Evolutionary conservation across 2,113 vertebrate genomes (phyloP).

Genomic region (Pteruthius melanotis): DNA sequence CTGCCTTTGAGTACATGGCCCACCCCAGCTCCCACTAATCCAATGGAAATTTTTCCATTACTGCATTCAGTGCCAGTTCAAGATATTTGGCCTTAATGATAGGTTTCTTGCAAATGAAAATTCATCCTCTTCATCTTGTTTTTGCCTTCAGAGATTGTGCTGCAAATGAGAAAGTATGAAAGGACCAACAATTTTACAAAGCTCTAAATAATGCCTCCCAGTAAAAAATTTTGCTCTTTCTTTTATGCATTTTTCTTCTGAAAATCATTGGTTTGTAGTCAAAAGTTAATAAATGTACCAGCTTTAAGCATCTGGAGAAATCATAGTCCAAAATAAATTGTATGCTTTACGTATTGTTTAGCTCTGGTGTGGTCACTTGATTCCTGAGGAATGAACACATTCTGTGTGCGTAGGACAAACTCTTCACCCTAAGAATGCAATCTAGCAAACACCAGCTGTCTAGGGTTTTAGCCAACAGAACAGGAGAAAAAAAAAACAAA

Average conservation of each 20-base stretch:
- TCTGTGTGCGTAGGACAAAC: slow-evolving; percentile 48
- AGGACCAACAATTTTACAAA: neutral
- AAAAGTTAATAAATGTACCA: slow-evolving; percentile 52
- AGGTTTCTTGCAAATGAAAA: neutral
- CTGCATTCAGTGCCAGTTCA: neutral
- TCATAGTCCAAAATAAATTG: slow-evolving; percentile 65
- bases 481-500: neutral
- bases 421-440: slow-evolving; percentile 68
- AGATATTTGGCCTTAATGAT: neutral
- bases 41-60: neutral
- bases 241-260: slow-evolving; percentile 12
- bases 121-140: neutral
- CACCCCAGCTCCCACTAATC: neutral
- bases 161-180: neutral
- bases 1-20: neutral
- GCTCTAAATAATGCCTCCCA: neutral
- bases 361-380: slow-evolving; percentile 72
- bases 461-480: slow-evolving; percentile 47
- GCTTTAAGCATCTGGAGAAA: slow-evolving; percentile 71
- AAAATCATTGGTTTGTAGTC: neutral
- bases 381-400: slow-evolving; percentile 70
- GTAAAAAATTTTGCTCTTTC: neutral
- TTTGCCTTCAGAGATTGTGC: neutral
- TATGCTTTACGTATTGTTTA: slow-evolving; percentile 49
- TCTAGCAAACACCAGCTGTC: slow-evolving; percentile 73